Conservation (phyloP, 1,140 invertebrate genomes). For the Bombyx mori region ASM3026992v2 NC_085116.1:930501-931000, state of each 20-base stretch:
- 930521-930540: no score
- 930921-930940: constrained; percentile 45
- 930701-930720: background rate
- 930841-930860: constrained; percentile 35
- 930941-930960: constrained; percentile 51
- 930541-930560: no score
- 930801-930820: constrained; percentile 20
- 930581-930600: no score
- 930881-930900: constrained; percentile 40
- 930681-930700: background rate
- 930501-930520: no score
- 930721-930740: no score
- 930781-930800: constrained; percentile 1
- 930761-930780: no score
- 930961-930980: constrained; percentile 39
- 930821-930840: constrained; percentile 31
- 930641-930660: no score
- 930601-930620: no score
- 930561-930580: no score
- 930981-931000: constrained; percentile 51
- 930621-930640: no score
- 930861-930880: constrained; percentile 34
- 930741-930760: no score
- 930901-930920: constrained; percentile 41
- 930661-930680: background rate